A percentile compares a stretch with the other conserved stretches of the same genome.
phyloP scores from a whole-genome alignment of 1,140 invertebrate genomes.

The Helicorthomorpha holstii region DNA sequence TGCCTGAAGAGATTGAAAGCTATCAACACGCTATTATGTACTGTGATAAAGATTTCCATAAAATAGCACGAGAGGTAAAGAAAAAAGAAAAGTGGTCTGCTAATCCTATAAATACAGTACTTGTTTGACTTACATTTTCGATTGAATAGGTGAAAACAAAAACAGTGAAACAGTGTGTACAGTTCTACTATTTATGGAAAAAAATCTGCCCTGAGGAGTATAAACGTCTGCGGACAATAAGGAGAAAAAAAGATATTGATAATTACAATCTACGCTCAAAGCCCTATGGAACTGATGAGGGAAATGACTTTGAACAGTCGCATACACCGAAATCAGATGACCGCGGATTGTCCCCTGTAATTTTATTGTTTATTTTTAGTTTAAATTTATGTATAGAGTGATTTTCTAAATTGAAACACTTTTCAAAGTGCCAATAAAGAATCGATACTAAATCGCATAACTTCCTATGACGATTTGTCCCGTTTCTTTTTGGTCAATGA shows the following conservation, averaged over 20 bases:
- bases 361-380: too few relatives aligned
- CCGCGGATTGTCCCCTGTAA: too few relatives aligned
- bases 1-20: slow-evolving; percentile 61
- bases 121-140: slow-evolving; percentile 1
- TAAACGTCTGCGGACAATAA: slow-evolving; percentile 37
- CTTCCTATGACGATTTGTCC: too few relatives aligned
- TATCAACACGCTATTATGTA: slow-evolving; percentile 76
- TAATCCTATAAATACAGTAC: neutral
- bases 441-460: too few relatives aligned
- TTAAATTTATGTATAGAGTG: too few relatives aligned
- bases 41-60: slow-evolving; percentile 84
- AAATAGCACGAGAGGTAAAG: slow-evolving; percentile 65
- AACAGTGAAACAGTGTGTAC: slow-evolving; percentile 79
- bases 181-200: slow-evolving; percentile 99
- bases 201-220: slow-evolving; percentile 79
- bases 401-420: too few relatives aligned
- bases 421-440: too few relatives aligned
- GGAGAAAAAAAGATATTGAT: slow-evolving; percentile 24
- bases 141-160: slow-evolving; percentile 57
- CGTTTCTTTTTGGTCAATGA: too few relatives aligned
- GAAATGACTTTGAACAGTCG: neutral
- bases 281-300: slow-evolving; percentile 5
- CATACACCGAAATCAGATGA: too few relatives aligned
- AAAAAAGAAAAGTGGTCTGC: neutral
- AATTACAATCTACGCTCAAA: slow-evolving; percentile 25